Base-by-base conservation (phyloP, 2,888 invertebrate genomes). In the Disparrhopalites patrizii region DNA sequence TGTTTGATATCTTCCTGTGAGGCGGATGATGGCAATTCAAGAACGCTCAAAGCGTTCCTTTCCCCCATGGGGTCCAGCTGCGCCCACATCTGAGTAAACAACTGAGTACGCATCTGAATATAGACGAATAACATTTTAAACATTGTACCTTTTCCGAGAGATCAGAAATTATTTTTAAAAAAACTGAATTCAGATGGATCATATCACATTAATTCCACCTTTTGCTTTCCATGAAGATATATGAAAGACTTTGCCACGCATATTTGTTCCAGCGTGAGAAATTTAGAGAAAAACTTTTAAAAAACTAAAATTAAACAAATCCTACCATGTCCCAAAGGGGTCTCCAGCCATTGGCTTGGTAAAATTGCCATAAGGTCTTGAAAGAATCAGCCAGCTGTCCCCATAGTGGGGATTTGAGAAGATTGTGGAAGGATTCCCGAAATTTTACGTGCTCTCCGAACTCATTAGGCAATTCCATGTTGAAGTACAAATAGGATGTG, bases 321-420 rank as follows among this genome's bases (percentile, higher is more conserved):
- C 25, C 13, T 40, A 70, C 70, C 78, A 93, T 90, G 75, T 88
- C 87, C 90, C 91, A 94, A 0, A 92, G 87, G 76, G 90, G 90
- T 77, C 85, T 85, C 89, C 89, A 95, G 66, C 96, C 96, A 77
- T 95, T 88, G 74, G 88, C 87, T 77, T 87, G 87, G 0, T 88
- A 90, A 77, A 87, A 90, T 56, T 84, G 83, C 81, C 89, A 93
- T 0, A 90, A 85, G 65, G 90, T 89, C 18, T 83, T 79, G 0
- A 94, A 77, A 3, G 80, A 78, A 31, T 79, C 77, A 40, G 79
- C 78, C 47, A 92, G 82, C 76, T 93, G 90, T n/a, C 86, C 82
- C 91, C 92, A 93, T 80, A 86, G 83, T 67, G 91, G 91, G 3
- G 92, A 91, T 4, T 90, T 91, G 75, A 94, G 87, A 80, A 97